These are phyloP conservation scores for Nasonovia ribisnigri DNA, from an alignment of 2,888 invertebrate species.

Conservation along the genomic window DNA sequence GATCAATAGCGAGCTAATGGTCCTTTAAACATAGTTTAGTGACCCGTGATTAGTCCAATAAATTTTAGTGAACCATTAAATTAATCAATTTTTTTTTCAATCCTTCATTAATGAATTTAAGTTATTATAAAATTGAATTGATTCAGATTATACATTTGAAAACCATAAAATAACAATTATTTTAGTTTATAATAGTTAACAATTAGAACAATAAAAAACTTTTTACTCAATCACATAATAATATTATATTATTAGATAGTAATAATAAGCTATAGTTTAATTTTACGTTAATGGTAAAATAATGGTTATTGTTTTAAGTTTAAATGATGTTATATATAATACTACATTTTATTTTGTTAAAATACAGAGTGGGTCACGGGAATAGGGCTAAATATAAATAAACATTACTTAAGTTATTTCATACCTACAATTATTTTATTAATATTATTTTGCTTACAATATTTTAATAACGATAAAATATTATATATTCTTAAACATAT, in stretches of 20 bases:
- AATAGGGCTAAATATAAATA: no score
- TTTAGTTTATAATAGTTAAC: background rate
- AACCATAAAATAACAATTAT: background rate
- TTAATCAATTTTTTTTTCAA: background rate
- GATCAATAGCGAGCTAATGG: background rate
- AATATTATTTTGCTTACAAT: no score
- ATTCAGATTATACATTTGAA: background rate
- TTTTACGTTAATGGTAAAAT: background rate
- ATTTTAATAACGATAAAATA: background rate
- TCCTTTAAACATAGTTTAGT: background rate
- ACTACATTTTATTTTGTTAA: background rate
- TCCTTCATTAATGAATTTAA: background rate
- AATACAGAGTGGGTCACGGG: background rate
- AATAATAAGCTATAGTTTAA: background rate
- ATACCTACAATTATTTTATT: no score
- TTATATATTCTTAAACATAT: background rate
- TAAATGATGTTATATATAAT: background rate
- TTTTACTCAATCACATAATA: background rate
- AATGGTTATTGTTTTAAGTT: slow-evolving; percentile 2
- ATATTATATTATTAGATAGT: background rate
- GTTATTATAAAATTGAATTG: no score
- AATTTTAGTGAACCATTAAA: no score
- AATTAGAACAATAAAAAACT: background rate
- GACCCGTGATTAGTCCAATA: background rate
- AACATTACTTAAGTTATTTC: no score